Conservation (phyloP, 2,888 invertebrate genomes). For the Drosophila percnosoma region DNA sequence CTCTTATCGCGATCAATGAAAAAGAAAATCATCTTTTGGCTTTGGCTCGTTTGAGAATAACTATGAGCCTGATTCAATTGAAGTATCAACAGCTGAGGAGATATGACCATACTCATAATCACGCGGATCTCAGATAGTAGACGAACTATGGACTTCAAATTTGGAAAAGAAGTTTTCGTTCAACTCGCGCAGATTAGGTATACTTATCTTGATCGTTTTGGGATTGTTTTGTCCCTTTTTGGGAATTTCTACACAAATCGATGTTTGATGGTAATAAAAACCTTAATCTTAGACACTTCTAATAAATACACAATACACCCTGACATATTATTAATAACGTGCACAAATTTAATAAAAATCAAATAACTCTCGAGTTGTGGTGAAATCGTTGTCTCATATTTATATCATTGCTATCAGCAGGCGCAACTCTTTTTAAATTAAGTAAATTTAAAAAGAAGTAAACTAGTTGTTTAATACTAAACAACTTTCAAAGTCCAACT, state of each 20-base stretch:
- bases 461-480: background rate
- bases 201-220: too few relatives aligned
- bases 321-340: background rate
- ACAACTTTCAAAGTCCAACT: background rate
- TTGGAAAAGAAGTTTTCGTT: too few relatives aligned
- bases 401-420: background rate
- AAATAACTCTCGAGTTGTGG: background rate
- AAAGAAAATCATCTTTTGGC: background rate
- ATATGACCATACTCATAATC: too few relatives aligned
- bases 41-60: background rate
- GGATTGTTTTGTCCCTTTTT: too few relatives aligned
- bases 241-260: too few relatives aligned
- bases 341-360: too few relatives aligned
- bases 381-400: background rate
- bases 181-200: too few relatives aligned
- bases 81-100: too few relatives aligned
- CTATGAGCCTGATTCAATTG: background rate
- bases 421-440: background rate
- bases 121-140: too few relatives aligned
- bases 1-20: conserved; percentile 3
- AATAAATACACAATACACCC: background rate
- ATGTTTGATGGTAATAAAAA: too few relatives aligned
- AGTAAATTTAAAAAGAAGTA: background rate
- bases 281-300: too few relatives aligned
- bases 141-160: too few relatives aligned